Conservation (phyloP, 2,888 invertebrate species). For the Diaperis boleti region DNA sequence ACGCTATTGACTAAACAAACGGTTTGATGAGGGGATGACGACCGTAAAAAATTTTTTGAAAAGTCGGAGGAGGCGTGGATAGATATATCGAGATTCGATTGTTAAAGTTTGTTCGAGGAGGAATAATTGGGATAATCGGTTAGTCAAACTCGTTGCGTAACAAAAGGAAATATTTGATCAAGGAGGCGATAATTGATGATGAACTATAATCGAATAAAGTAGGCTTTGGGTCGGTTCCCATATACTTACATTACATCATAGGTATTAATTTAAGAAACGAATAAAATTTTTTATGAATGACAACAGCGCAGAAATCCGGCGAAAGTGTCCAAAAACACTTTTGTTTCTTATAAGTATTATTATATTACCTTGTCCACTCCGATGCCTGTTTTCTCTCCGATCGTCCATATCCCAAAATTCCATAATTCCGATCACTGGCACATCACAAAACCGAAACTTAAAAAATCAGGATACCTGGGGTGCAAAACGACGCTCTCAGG, state of each 20-base stretch:
- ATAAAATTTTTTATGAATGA: too few relatives aligned
- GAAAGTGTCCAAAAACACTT: too few relatives aligned
- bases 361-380: constrained; percentile 52
- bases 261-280: too few relatives aligned
- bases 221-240: too few relatives aligned
- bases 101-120: not conserved
- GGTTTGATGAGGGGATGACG: constrained; percentile 12
- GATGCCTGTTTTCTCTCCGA: constrained; percentile 58
- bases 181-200: constrained; percentile 17
- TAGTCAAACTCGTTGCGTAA: not conserved
- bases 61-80: not conserved
- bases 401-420: constrained; percentile 66
- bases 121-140: not conserved
- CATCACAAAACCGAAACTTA: constrained; percentile 20
- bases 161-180: constrained; percentile 11
- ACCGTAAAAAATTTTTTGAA: constrained; percentile 17
- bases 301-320: too few relatives aligned
- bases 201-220: too few relatives aligned
- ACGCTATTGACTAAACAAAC: constrained; percentile 32
- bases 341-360: constrained; percentile 1
- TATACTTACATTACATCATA: too few relatives aligned
- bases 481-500: not conserved
- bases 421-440: constrained; percentile 56
- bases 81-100: constrained; percentile 7
- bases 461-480: constrained; percentile 3